Base-by-base conservation (phyloP, 1,140 invertebrate genomes). In the Gonatopus flavifemur region DNA sequence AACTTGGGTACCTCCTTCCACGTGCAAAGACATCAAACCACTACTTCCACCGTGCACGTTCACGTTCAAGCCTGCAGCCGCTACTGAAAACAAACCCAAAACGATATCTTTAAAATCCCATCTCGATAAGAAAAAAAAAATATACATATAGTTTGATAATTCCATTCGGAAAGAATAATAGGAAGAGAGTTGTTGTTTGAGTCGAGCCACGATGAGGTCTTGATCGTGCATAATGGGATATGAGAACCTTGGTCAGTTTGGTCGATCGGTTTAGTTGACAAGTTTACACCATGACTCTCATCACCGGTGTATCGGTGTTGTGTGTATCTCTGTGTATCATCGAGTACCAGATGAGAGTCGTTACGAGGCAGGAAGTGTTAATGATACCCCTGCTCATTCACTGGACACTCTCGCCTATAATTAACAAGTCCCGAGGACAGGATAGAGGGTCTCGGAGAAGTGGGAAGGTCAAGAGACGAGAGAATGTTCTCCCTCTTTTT, bases 1-100 rank as follows among this genome's bases (percentile, higher is more conserved):
- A 24, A 86, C 83, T 9, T 84, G 83, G 2, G 72, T 70, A 13
- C 83, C 81, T 24, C 80, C 80, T 38, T 76, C 73, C 47, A 76
- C 70, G 46, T 74, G 70, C 50, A 76, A 56, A 21, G 69, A 67
- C 73, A 76, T 76, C 57, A 72, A 43, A 49, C 64, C 41, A 10
- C 25, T 39, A 15, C 12, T 47, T 8, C 60, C 65, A 40, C 54
- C 55, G 56, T 65, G 69, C 28, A 68, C 52, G 55, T 52, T 59
- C 40, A 59, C 57, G 58, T 52, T 69, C 52, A 72, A 57, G 53
- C 65, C 53, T 47, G 68, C 25, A 67, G 68, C 58, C 65, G 72
- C 72, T 73, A 73, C 73, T 74, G 73, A 54, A 76, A 74, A 16
- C 57, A 72, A 65, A 58, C 45, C 19, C 13, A 37, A n/a, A n/a